Conservation (phyloP, 1,140 invertebrate species). For the Temnothorax longispinosus region DNA sequence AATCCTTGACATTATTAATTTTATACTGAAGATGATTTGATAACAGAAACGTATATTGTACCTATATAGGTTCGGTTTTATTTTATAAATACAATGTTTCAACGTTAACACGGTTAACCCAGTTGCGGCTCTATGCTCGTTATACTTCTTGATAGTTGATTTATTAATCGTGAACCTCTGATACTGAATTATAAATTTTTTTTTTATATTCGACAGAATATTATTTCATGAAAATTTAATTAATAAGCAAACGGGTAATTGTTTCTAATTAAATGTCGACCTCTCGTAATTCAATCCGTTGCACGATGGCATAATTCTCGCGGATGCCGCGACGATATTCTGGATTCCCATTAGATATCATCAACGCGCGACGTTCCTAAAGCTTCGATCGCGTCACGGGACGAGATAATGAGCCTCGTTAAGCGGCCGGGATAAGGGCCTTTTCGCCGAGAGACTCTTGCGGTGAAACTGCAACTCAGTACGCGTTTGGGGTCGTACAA, state of each 20-base stretch:
- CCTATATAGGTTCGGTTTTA: too few relatives aligned
- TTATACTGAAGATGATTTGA: too few relatives aligned
- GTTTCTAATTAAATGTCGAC: conserved; percentile 10
- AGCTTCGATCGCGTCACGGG: not conserved
- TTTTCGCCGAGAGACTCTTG: not conserved
- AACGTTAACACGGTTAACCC: too few relatives aligned
- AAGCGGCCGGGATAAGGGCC: conserved; percentile 16
- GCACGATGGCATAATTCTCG: not conserved
- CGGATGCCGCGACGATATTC: not conserved
- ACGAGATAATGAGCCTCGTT: conserved; percentile 35
- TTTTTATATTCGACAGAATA: not conserved
- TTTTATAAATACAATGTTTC: too few relatives aligned
- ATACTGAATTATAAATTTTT: too few relatives aligned
- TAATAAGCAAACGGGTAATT: not conserved
- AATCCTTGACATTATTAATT: too few relatives aligned
- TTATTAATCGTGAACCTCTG: too few relatives aligned
- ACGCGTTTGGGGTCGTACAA: conserved; percentile 7
- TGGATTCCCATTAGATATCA: not conserved
- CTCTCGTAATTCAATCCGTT: not conserved
- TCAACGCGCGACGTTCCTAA: not conserved
- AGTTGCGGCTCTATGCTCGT: too few relatives aligned
- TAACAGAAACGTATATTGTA: too few relatives aligned
- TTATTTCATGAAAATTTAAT: not conserved
- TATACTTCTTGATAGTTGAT: too few relatives aligned
- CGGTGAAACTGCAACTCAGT: conserved; percentile 12